Base-by-base conservation (phyloP, 1,140 invertebrate species). In the Stenopsyche tienmushanensis region DNA sequence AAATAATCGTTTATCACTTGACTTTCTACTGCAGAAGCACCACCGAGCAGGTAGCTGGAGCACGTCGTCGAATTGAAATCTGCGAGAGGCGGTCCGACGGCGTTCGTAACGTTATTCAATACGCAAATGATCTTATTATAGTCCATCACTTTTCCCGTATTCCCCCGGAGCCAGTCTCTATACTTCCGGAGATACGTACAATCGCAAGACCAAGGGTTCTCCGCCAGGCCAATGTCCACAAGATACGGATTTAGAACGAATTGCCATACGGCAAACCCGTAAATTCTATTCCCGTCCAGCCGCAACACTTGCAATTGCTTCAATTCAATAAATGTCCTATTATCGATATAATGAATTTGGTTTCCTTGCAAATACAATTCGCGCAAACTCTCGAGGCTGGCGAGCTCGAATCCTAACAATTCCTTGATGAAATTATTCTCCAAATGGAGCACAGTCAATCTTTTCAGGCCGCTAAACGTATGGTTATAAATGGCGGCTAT, bases 331-430 rank as follows among this genome's bases (percentile, higher is more conserved):
- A 96, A 96, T 18, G 92, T 94, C 66, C 88, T 84, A 75, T 94
- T 93, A 74, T 90, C 89, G 62, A 96, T 90, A 73, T 85, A 89
- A 50, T 88, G 83, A 72, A 96, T 90, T 71, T 86, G 82, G 81
- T 96, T 96, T 74, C 90, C 86, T 77, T 96, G 92, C 62, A 97
- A 79, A 80, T 96, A 94, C 10, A 96, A 80, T 73, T 95, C 92
- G 1, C 87, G 82, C 67, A 96, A 81, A 72, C 84, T 88, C 76
- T 91, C 89, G 68, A 96, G 77, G 55, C 88, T 87, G 63, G 88
- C 88, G 73, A 96, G 87, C 79, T 95, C 93, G 74, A 88, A 92
- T 29, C 92, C 93, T 54, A 89, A 79, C 58, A 96, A 77, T 64
- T 89, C 84, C 71, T 88, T 87, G 10, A 96, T 86, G 55, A 86